These are phyloP conservation scores for Dryocosmus kuriphilus DNA, from an alignment of 2,888 invertebrate species.

Conservation along the genomic window DNA sequence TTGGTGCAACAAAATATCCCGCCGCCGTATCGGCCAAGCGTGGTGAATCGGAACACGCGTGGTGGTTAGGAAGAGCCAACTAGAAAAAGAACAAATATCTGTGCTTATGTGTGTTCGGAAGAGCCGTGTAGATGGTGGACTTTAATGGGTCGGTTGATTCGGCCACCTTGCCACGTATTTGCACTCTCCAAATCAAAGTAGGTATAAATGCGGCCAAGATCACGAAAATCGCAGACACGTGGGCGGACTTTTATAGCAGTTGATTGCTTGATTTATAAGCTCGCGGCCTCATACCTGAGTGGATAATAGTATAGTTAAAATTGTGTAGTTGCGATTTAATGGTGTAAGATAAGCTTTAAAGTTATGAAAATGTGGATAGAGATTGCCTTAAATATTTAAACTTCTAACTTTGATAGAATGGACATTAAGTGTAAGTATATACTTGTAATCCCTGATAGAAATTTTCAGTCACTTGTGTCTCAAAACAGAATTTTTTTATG, in stretches of 20 bases:
- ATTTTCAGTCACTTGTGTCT: no score
- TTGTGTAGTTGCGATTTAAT: not conserved
- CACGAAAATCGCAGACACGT: conserved; percentile 61
- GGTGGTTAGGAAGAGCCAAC: not conserved
- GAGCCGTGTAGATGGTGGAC: not conserved
- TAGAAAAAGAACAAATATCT: conserved; percentile 9
- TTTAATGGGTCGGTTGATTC: not conserved
- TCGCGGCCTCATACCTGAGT: conserved; percentile 43
- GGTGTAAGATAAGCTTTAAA: not conserved
- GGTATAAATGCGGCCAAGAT: not conserved
- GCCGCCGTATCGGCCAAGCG: not conserved
- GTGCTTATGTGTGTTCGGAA: not conserved
- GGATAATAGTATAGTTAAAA: conserved; percentile 59
- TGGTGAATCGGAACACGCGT: not conserved
- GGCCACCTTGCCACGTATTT: not conserved
- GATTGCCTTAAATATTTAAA: not conserved
- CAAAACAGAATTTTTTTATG: no score
- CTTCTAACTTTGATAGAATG: no score
- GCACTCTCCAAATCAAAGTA: not conserved
- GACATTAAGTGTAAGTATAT: no score
- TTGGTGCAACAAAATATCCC: not conserved
- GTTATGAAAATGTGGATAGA: not conserved
- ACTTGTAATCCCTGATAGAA: no score
- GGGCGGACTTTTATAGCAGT: conserved; percentile 74
- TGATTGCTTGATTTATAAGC: conserved; percentile 74